Evolutionary conservation across 2,113 vertebrate species (phyloP), one percentile per base, ranked within the genome.

Genomic region (Alethe castanea): DNA sequence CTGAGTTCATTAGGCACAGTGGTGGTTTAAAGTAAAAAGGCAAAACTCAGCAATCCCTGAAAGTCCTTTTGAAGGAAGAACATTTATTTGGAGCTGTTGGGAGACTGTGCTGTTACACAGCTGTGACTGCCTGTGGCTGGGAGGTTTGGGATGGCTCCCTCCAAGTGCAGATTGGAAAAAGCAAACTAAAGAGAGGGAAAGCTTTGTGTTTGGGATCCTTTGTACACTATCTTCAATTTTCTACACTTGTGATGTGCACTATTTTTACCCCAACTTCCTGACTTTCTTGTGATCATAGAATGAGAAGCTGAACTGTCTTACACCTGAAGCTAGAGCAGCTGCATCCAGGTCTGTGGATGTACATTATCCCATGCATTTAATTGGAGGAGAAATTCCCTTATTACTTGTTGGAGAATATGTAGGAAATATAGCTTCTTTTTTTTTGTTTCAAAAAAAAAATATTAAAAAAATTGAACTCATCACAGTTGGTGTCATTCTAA

Each of bases 401-500:
- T 42, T 44, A 8, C 40, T 72, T 79, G 40, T 53, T 86, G 72
- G 86, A 33, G 36, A 65, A 54, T 47, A 65, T 33, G 38, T 94
- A 50, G 92, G 44, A 95, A 96, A 95, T 92, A 95, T 61, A 95
- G 57, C 38, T 40, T 40, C 72, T 88, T 69, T 59, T 33, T 31
- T 33, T 53, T 56, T 52, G 61, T 85, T 88, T 54, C 72, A 69
- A 71, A 52, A 52, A 14, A 52, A 33, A 44, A 44, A 15, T 10
- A 38, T 38, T 38, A 33, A 54, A 33, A 33, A 44, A 44, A 6
- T 17, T 12, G 7, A n/a, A 7, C 31, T 33, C 19, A 64, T 64
- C 7, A 2, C 45, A n/a, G 42, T 24, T n/a, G 15, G 14, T 33
- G 22, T 42, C 42, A 47, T 47, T 22, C 11, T 22, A 47, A 47